Evolutionary conservation across 2,113 vertebrate genomes (phyloP).

Genomic region (Tragelaphus imberbis): DNA sequence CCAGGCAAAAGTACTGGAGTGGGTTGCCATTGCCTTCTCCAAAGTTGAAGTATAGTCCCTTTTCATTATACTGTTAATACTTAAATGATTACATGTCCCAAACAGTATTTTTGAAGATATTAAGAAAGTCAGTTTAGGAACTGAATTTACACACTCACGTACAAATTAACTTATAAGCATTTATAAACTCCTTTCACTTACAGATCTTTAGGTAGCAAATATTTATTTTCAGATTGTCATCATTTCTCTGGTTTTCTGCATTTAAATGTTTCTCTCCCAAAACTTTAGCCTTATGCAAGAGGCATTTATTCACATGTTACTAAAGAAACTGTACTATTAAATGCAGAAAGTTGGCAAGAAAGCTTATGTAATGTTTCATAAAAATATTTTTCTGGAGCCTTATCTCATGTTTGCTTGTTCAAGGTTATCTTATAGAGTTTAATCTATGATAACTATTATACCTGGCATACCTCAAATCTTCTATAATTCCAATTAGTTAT

Average conservation of each 20-base stretch:
- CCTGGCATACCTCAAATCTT: not conserved
- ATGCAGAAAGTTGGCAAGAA: not conserved
- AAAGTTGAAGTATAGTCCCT: not conserved
- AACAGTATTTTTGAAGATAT: not conserved
- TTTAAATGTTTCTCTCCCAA: not conserved
- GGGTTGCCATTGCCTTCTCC: no score
- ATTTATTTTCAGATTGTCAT: slow-evolving; percentile 23
- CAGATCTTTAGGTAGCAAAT: not conserved
- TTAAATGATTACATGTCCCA: not conserved
- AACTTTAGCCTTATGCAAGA: not conserved
- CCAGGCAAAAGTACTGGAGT: no score
- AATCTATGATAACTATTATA: not conserved
- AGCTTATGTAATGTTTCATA: not conserved
- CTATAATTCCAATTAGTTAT: not conserved
- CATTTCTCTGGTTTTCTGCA: not conserved
- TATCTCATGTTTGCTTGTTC: not conserved
- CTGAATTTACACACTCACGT: not conserved
- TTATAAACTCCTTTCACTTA: slow-evolving; percentile 27
- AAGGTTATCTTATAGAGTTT: not conserved
- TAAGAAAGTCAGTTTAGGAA: slow-evolving; percentile 2
- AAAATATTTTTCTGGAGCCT: not conserved
- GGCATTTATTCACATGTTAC: not conserved
- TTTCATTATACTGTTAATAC: not conserved
- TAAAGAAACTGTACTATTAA: not conserved
- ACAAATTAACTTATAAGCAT: not conserved